phyloP scores from a whole-genome alignment of 30 jellyfish, hydroid and myxozoan species.

The Hydra vulgaris region DNA sequence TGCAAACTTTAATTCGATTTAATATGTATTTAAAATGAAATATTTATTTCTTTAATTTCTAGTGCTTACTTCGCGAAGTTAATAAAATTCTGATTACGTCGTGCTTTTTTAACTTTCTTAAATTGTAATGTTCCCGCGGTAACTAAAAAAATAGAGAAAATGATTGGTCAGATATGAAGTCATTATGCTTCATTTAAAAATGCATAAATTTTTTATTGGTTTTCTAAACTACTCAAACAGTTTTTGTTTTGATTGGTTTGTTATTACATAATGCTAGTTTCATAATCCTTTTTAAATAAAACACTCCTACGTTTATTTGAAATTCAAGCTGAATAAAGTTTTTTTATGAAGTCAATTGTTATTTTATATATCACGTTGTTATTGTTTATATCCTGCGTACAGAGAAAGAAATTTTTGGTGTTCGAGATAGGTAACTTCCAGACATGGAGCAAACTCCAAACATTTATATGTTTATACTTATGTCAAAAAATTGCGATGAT shows the following conservation, averaged over 20 bases:
- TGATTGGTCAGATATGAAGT: slow-evolving; percentile 4
- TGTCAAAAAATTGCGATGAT: too few relatives aligned
- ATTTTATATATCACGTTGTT: too few relatives aligned
- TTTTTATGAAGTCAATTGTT: too few relatives aligned
- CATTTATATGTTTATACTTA: too few relatives aligned
- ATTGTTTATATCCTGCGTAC: too few relatives aligned
- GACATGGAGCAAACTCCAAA: too few relatives aligned
- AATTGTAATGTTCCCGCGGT: slow-evolving; percentile 10
- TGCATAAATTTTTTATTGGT: not conserved
- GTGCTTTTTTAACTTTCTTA: not conserved
- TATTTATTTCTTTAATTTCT: not conserved
- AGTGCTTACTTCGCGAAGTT: not conserved
- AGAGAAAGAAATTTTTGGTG: too few relatives aligned
- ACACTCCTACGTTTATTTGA: not conserved
- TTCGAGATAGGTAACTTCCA: too few relatives aligned
- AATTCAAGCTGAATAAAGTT: not conserved
- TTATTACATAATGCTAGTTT: not conserved
- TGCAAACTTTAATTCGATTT: not conserved
- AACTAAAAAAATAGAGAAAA: not conserved
- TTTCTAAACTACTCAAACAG: not conserved
- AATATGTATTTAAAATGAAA: too few relatives aligned
- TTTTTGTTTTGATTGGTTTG: not conserved
- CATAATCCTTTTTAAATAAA: not conserved
- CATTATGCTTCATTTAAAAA: not conserved
- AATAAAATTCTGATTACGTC: not conserved